Base-by-base conservation (phyloP, 2,113 vertebrate genomes). In the Excalfactoria chinensis region DNA sequence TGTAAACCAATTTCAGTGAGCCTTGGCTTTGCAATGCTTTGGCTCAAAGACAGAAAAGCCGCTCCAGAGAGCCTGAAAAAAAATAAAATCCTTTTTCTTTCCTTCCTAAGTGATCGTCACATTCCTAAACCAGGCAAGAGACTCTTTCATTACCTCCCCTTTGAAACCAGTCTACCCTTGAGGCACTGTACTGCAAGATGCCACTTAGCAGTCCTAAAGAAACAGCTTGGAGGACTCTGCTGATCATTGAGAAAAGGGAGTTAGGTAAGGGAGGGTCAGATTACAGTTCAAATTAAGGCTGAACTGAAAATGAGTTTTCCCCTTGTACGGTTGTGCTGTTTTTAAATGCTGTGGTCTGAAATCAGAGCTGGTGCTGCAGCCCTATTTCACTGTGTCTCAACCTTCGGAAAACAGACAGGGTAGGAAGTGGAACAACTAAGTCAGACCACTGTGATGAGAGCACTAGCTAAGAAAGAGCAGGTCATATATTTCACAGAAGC, bases 141-240 rank as follows among this genome's bases (percentile, higher is more conserved):
- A 85, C 89, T 64, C 37, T 91, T 80, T 91, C 73, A 93, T 85
- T 89, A 83, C 17, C 70, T 92, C 15, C 41, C 63, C 81, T 94
- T 83, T 87, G 82, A 91, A 93, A 78, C 7, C 23, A 58, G 56
- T 86, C 40, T 48, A 41, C 46, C 75, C 91, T 83, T 85, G 44
- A 93, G 87, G 82, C 75, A 80, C 46, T 34, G 60, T 58, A 60
- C 43, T 43, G 56, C 37, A 91, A 83, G 46, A 22, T 64, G 49
- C 6, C 23, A 55, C 12, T 77, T 56, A 70, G 63, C 19, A 87
- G 63, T 23, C 62, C 76, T 84, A 71, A 84, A 78, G 34, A 60
- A 86, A 26, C 23, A 58, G 12, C 72, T 84, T 32, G 34, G 23
- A 84, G 11, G 34, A 90, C 8, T 90, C n/a, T 16, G 32, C 23